Conservation (phyloP, 2,113 vertebrate genomes). For the Eira barbara region DNA sequence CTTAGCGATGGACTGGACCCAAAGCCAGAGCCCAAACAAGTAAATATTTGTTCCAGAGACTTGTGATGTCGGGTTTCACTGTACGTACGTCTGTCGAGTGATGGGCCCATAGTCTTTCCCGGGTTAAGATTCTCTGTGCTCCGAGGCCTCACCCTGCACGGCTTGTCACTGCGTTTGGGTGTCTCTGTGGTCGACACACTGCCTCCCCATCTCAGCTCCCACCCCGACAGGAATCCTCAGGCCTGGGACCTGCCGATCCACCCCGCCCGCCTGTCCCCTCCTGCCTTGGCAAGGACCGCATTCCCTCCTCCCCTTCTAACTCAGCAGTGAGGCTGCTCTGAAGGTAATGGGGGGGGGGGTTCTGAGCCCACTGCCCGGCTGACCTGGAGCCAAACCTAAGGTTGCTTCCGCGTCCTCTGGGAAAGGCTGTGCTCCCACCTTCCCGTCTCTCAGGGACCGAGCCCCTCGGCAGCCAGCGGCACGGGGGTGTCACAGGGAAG, state of each 20-base stretch:
- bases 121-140: neutral
- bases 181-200: rapidly evolving
- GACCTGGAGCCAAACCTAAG: neutral
- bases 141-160: neutral
- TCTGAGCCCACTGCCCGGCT: neutral
- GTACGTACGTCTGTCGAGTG: neutral
- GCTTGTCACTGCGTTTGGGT: neutral
- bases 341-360: too few relatives aligned
- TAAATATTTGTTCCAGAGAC: constrained; percentile 49
- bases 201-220: neutral
- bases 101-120: neutral
- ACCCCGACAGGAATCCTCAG: neutral
- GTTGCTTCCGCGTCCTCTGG: neutral
- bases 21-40: neutral
- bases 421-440: neutral
- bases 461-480: neutral
- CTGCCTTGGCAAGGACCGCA: too few relatives aligned
- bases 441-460: neutral
- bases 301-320: neutral
- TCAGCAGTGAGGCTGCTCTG: neutral
- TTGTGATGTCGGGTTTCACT: constrained; percentile 6
- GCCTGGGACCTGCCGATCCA: neutral
- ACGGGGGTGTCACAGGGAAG: neutral
- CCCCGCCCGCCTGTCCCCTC: too few relatives aligned
- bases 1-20: neutral